Conservation (phyloP, 2,113 vertebrate species). For the Xenopus laevis region DNA sequence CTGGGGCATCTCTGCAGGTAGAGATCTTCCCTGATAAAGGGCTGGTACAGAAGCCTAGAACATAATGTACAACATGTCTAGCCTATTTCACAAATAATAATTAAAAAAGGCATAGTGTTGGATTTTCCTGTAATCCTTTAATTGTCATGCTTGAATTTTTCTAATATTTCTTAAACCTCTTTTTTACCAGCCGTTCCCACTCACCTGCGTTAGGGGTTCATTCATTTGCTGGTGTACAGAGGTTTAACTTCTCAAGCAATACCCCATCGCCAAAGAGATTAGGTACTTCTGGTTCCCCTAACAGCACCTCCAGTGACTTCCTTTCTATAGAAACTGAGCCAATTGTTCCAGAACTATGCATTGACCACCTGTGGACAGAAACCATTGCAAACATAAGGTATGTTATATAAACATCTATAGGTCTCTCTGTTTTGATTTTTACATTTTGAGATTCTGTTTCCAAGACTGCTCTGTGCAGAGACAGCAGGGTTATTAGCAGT, state of each 20-base stretch:
- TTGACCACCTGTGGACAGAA: constrained; percentile 95
- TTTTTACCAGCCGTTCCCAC: constrained; percentile 82
- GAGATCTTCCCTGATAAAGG: too few species aligned
- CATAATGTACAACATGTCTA: too few species aligned
- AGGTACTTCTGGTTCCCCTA: constrained; percentile 74
- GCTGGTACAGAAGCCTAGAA: too few species aligned
- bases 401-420: background rate
- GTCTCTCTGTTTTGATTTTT: too few species aligned
- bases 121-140: rapidly evolving
- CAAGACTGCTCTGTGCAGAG: too few species aligned
- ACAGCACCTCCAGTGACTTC: constrained; percentile 72
- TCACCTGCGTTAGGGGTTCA: constrained; percentile 89
- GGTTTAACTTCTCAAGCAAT: constrained; percentile 85
- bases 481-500: too few species aligned
- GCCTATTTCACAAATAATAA: too few species aligned
- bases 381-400: constrained; percentile 68
- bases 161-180: background rate
- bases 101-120: too few species aligned
- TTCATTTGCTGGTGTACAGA: constrained; percentile 82
- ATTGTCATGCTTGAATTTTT: background rate
- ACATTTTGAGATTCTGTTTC: too few species aligned
- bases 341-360: constrained; percentile 88
- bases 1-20: too few species aligned
- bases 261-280: constrained; percentile 73
- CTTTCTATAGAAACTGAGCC: constrained; percentile 80